Conservation (phyloP, 2,113 vertebrate genomes). For the Erinaceus europaeus region DNA sequence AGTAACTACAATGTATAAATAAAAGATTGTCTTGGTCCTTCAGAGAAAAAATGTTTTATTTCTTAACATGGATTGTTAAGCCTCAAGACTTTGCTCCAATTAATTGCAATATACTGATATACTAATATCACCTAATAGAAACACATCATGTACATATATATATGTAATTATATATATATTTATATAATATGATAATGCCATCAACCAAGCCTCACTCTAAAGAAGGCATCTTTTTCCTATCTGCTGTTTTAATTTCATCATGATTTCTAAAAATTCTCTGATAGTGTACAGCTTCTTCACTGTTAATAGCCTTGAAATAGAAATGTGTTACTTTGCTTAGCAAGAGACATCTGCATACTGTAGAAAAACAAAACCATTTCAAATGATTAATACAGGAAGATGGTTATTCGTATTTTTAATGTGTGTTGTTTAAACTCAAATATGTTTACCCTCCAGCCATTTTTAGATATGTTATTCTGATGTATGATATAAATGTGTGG, state of each 20-base stretch:
- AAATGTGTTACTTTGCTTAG: constrained; percentile 81
- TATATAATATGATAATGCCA: constrained; percentile 68
- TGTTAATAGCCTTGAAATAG: constrained; percentile 84
- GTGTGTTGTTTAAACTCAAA: constrained; percentile 81
- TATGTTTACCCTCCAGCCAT: constrained; percentile 83
- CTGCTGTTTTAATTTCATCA: constrained; percentile 80
- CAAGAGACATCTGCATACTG: constrained; percentile 82
- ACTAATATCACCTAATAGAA: constrained; percentile 52
- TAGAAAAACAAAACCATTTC: constrained; percentile 79
- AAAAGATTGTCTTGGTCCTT: constrained; percentile 10
- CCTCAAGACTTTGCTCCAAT: constrained; percentile 42
- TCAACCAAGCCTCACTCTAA: constrained; percentile 70
- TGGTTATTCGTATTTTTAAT: constrained; percentile 81
- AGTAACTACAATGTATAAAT: neutral
- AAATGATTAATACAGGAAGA: constrained; percentile 82
- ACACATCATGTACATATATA: constrained; percentile 59
- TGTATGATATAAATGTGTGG: constrained; percentile 74
- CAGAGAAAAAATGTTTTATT: constrained; percentile 23
- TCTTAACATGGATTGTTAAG: constrained; percentile 13
- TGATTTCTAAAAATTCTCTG: constrained; percentile 80
- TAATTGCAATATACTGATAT: constrained; percentile 32
- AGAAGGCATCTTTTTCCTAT: constrained; percentile 74
- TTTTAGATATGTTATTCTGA: constrained; percentile 77
- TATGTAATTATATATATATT: constrained; percentile 73
- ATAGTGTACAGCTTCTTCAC: constrained; percentile 81